These are phyloP conservation scores for Ahaetulla prasina DNA, from an alignment of 2,113 vertebrate genomes.

Conservation along the genomic window DNA sequence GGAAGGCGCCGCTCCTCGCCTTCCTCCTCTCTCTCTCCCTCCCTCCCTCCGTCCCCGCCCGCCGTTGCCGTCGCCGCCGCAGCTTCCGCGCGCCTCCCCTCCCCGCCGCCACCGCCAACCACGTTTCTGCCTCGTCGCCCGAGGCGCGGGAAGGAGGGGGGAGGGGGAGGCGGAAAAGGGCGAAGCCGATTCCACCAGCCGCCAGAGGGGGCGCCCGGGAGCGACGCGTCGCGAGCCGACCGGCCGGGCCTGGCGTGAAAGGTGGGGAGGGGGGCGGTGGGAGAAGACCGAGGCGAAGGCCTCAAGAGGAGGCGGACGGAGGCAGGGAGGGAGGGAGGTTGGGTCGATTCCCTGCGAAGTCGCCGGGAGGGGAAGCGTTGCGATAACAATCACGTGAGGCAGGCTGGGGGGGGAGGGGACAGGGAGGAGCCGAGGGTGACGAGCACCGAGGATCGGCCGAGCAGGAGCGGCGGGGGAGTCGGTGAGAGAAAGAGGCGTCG, in stretches of 20 bases:
- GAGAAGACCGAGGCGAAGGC: background rate
- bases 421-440: slow-evolving; percentile 2
- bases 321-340: background rate
- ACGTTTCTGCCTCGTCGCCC: background rate
- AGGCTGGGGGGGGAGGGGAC: slow-evolving; percentile 14
- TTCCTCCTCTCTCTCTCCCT: background rate
- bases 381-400: slow-evolving; percentile 52
- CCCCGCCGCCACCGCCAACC: background rate
- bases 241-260: background rate
- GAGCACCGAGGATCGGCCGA: background rate
- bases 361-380: slow-evolving; percentile 14
- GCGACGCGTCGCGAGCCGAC: background rate
- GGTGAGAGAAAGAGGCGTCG: background rate
- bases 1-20: slow-evolving; percentile 26
- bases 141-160: background rate
- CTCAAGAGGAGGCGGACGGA: background rate
- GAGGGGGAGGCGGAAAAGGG: accelerated
- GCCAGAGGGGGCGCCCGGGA: slow-evolving; percentile 8
- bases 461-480: background rate
- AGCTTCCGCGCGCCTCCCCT: background rate
- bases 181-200: background rate
- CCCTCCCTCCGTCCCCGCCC: background rate
- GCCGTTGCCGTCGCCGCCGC: background rate
- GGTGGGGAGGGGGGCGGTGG: background rate
- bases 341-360: slow-evolving; percentile 17